Base-by-base conservation (phyloP, 2,113 vertebrate genomes). In the Diphyllodes magnificus region DNA sequence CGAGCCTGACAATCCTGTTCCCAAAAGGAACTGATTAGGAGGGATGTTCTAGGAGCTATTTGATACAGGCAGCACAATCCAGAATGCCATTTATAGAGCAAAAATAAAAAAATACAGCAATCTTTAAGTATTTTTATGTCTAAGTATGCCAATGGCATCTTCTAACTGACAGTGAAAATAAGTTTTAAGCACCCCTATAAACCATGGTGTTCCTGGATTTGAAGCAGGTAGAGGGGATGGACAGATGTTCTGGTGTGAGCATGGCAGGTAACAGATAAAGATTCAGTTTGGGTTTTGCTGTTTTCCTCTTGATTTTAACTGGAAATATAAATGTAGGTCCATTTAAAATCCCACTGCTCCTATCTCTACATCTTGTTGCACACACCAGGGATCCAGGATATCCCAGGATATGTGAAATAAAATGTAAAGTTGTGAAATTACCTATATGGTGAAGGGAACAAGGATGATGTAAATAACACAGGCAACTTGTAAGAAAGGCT, bases 11-110 rank as follows among this genome's bases (percentile, higher is more conserved):
- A 0, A 94, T 59, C 81, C 77, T 37, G 72, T 23, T 92, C 83
- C 92, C 91, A 57, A 92, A 95, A 93, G 88, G 80, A 94, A 91
- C 21, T 75, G 88, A 94, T 86, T 86, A 92, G 68, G 44, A 93
- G 53, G 39, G 86, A 86, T 92, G 77, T 93, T 93, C 86, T 85
- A 89, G 88, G 63, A 93, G 77, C 44, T 86, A 82, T 88, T 64
- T 28, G 40, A 94, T 86, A 96, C 69, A 84, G 57, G 47, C 73
- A 92, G 81, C 56, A 51, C 28, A 92, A 59, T 25, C 44, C 72
- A 81, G 59, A 88, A 90, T 71, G 51, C 6, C 76, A 90, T 44
- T 86, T 90, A 78, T 6, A 21, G 25, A 53, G 25, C 3, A 27
- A 78, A 82, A 95, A 47, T 53, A 69, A 50, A n/a, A 13, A 1